A percentile compares a stretch with the other conserved stretches of the same genome.
phyloP scores from a whole-genome alignment of 2,113 vertebrate genomes.

The Holacanthus passer region DNA sequence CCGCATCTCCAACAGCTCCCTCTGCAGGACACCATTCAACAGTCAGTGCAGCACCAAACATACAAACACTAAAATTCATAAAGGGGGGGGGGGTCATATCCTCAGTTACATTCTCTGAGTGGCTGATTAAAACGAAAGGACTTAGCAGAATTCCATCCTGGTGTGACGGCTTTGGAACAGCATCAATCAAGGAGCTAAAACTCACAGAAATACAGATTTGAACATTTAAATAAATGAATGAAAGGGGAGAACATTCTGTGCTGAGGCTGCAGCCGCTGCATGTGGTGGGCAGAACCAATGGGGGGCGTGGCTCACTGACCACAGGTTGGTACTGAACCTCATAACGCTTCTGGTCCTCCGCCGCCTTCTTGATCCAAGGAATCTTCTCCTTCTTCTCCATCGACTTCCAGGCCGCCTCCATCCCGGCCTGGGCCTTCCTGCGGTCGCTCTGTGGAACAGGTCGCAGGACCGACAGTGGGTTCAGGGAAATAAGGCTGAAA shows the following conservation, averaged over 20 bases:
- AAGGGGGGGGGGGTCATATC: too few relatives aligned
- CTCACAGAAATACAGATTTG: too few relatives aligned
- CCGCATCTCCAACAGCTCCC: slow-evolving; percentile 84
- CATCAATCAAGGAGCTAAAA: too few relatives aligned
- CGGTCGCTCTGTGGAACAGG: slow-evolving; percentile 79
- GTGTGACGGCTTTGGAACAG: too few relatives aligned
- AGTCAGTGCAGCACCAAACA: slow-evolving; percentile 13
- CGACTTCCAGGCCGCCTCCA: slow-evolving; percentile 85
- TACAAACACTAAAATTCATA: too few relatives aligned
- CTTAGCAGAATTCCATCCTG: too few relatives aligned
- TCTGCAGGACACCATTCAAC: slow-evolving; percentile 69
- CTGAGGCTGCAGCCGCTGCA: too few relatives aligned
- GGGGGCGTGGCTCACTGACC: slow-evolving; percentile 73
- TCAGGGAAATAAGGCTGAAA: too few relatives aligned
- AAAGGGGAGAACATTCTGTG: too few relatives aligned
- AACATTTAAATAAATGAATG: too few relatives aligned
- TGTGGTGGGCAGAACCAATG: not conserved
- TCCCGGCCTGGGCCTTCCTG: slow-evolving; percentile 83
- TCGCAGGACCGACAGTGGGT: slow-evolving; percentile 9
- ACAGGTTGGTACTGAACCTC: slow-evolving; percentile 84
- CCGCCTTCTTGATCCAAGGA: slow-evolving; percentile 88
- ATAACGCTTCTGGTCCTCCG: slow-evolving; percentile 89
- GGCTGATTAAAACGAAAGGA: too few relatives aligned
- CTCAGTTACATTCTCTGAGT: too few relatives aligned
- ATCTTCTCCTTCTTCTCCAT: slow-evolving; percentile 91